phyloP scores from a whole-genome alignment of 2,888 invertebrate genomes.

The Aproaerema taeniolella region DNA sequence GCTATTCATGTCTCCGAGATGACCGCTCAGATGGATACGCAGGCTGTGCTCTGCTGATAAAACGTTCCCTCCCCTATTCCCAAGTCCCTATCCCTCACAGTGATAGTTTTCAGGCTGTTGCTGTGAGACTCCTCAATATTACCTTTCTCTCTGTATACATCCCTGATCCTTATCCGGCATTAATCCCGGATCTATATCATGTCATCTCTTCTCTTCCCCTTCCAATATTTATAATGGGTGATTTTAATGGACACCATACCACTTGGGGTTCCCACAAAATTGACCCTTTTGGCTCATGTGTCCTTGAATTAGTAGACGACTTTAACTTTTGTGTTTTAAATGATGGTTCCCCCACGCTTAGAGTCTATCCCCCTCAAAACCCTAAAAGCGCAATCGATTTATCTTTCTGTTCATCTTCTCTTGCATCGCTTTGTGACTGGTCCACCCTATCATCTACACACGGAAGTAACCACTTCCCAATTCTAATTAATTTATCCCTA shows the following conservation, averaged over 20 bases:
- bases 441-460: slow-evolving; percentile 1
- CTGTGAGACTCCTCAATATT: slow-evolving; percentile 12
- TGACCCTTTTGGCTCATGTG: background rate
- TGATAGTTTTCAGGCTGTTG: slow-evolving; percentile 12
- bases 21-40: slow-evolving; percentile 23
- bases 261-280: background rate
- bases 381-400: slow-evolving; percentile 12
- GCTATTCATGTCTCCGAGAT: slow-evolving; percentile 22
- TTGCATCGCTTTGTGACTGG: slow-evolving; percentile 11
- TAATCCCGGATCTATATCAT: slow-evolving; percentile 7
- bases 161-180: slow-evolving; percentile 11
- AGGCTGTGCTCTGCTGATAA: slow-evolving; percentile 14
- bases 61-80: slow-evolving; percentile 4
- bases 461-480: slow-evolving; percentile 18
- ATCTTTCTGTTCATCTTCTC: slow-evolving; percentile 10
- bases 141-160: slow-evolving; percentile 16
- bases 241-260: slow-evolving; percentile 13
- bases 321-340: slow-evolving; percentile 5
- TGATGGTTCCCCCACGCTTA: slow-evolving; percentile 12
- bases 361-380: slow-evolving; percentile 10
- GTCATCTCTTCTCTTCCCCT: slow-evolving; percentile 9
- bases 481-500: slow-evolving; percentile 3
- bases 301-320: slow-evolving; percentile 5
- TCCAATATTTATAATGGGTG: slow-evolving; percentile 14
- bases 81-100: slow-evolving; percentile 6